Evolutionary conservation across 2,797 vertebrate species (phyloP), one percentile per base, ranked within the genome.

Genomic region (Chaetophractus vellerosus): DNA sequence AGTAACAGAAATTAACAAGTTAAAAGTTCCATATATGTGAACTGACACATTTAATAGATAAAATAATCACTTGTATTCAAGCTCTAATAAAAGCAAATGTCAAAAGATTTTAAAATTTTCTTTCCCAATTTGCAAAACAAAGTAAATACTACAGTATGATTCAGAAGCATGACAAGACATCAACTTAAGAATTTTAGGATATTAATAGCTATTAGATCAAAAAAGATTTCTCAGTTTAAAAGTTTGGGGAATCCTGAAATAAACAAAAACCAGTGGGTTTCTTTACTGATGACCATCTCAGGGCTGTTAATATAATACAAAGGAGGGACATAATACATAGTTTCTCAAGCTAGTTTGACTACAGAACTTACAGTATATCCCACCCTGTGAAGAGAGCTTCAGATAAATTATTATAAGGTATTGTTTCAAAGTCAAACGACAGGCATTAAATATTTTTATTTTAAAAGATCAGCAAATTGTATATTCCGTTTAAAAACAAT

Each of bases 401-500:
- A 88, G 21, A 59, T 71, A 75, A 71, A 75, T 88, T 87, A 90
- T 76, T 93, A 50, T 91, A 87, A 76, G 26, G 7, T 52, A 85
- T 0, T 79, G 24, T 18, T 18, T 92, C 45, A 12, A 87, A 78
- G 26, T 83, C 23, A 94, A 90, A 50, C 38, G 80, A 0, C 45
- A 76, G 57, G n/a, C 36, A 57, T 31, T 88, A 66, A 59, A 21
- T 68, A 33, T 74, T 72, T 63, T 63, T 63, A 11, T 61, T 61
- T 31, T 31, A 74, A 87, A 36, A 38, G 15, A 61, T 55, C 33
- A 66, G 57, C 11, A 78, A 91, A 96, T 36, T 59, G n/a, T 72
- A 86, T n/a, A 81, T 76, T 68, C 9, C 28, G 6, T 33, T 82
- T 81, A 11, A 55, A 64, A 80, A 61, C 69, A 16, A 79, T 80